A percentile compares a stretch with the other conserved stretches of the same genome.
These are phyloP conservation scores for Sminthurinus aureus DNA, from an alignment of 2,888 invertebrate genomes.

Conservation along the genomic window DNA sequence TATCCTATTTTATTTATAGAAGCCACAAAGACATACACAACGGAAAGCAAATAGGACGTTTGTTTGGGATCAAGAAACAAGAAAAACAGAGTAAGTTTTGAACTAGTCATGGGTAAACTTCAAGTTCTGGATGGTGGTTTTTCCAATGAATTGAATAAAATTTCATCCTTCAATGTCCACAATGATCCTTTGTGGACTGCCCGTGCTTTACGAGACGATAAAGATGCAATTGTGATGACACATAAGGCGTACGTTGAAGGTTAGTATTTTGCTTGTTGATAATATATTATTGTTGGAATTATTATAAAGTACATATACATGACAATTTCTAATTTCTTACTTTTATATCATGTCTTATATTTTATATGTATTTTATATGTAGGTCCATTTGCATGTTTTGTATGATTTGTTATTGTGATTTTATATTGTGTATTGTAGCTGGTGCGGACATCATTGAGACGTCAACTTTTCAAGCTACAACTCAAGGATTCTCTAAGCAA, in stretches of 20 bases:
- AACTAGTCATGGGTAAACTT: not conserved
- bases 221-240: slow-evolving; percentile 78
- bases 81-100: no score
- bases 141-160: slow-evolving; percentile 79
- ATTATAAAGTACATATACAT: not conserved
- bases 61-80: no score
- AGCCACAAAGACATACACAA: no score
- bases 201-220: slow-evolving; percentile 79
- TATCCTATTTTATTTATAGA: no score
- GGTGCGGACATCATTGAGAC: slow-evolving; percentile 89
- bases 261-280: slow-evolving; percentile 61
- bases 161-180: slow-evolving; percentile 76
- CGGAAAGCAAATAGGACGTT: no score
- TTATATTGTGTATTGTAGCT: slow-evolving; percentile 65
- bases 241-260: slow-evolving; percentile 84
- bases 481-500: slow-evolving; percentile 71
- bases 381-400: not conserved
- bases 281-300: slow-evolving; percentile 11
- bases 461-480: slow-evolving; percentile 88
- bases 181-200: slow-evolving; percentile 91
- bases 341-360: not conserved
- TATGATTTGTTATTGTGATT: not conserved
- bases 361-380: slow-evolving; percentile 2
- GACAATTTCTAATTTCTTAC: not conserved
- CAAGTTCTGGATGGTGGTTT: slow-evolving; percentile 77